Conservation (phyloP, 2,113 vertebrate species). For the Limnothrissa miodon region DNA sequence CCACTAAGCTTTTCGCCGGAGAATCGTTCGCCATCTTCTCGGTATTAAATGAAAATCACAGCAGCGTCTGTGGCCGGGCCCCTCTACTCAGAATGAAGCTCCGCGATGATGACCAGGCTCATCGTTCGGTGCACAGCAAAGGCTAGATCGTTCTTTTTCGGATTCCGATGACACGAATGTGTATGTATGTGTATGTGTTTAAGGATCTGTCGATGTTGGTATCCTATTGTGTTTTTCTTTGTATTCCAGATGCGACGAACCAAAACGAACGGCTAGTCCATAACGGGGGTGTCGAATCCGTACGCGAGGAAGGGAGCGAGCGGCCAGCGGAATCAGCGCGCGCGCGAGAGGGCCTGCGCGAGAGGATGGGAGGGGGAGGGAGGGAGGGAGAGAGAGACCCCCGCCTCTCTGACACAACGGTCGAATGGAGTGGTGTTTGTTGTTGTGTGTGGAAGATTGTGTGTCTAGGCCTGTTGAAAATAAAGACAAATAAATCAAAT, state of each 20-base stretch:
- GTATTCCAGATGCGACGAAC: neutral
- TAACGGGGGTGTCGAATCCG: neutral
- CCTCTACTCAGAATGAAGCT: neutral
- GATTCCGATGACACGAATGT: neutral
- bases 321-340: neutral
- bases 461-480: neutral
- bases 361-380: neutral
- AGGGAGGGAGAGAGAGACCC: neutral
- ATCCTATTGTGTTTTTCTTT: neutral
- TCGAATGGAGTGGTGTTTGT: neutral
- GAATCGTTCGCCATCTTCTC: slow-evolving; percentile 78
- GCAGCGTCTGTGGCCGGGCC: neutral
- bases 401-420: neutral
- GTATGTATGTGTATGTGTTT: neutral
- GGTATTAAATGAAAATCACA: neutral
- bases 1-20: slow-evolving; percentile 93
- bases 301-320: neutral
- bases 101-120: neutral
- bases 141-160: neutral
- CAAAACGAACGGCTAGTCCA: neutral
- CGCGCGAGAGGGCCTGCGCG: neutral
- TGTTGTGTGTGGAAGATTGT: neutral
- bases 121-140: neutral
- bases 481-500: neutral
- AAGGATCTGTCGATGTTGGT: neutral